These are phyloP conservation scores for Calephelis nemesis DNA, from an alignment of 1,140 invertebrate genomes.

Conservation along the genomic window DNA sequence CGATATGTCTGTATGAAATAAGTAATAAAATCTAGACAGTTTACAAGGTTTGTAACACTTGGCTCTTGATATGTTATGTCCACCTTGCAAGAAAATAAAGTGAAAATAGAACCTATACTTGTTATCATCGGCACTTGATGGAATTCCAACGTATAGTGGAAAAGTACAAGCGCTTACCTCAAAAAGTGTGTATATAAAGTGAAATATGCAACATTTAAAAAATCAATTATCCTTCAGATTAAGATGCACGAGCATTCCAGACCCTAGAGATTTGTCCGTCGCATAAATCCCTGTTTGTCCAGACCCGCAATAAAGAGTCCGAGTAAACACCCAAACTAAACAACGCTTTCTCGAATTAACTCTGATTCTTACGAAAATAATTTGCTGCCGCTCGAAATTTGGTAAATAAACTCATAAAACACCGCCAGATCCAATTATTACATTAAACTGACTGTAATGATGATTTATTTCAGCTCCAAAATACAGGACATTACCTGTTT, in stretches of 20 bases:
- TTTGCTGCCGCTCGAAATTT: conserved; percentile 45
- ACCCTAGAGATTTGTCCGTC: not conserved
- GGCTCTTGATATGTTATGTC: too few relatives aligned
- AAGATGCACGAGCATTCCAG: not conserved
- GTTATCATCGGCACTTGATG: too few relatives aligned
- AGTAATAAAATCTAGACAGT: too few relatives aligned
- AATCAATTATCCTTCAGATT: not conserved
- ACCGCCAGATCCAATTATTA: conserved; percentile 58
- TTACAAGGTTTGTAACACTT: too few relatives aligned
- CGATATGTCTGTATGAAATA: too few relatives aligned
- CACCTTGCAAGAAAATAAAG: too few relatives aligned
- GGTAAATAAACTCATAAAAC: conserved; percentile 65
- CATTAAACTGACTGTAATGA: conserved; percentile 54
- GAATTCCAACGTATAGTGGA: too few relatives aligned
- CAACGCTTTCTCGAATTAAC: conserved; percentile 55
- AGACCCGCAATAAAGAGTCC: conserved; percentile 46
- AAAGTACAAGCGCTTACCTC: too few relatives aligned
- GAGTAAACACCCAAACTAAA: conserved; percentile 56
- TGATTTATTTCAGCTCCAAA: conserved; percentile 48
- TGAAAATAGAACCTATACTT: too few relatives aligned
- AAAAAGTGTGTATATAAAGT: too few relatives aligned
- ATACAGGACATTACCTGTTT: conserved; percentile 28
- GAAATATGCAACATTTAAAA: too few relatives aligned
- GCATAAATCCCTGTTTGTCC: conserved; percentile 37
- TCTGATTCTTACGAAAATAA: conserved; percentile 58